Conservation (phyloP, 1,140 invertebrate genomes). For the Drosophila neocordata region DNA sequence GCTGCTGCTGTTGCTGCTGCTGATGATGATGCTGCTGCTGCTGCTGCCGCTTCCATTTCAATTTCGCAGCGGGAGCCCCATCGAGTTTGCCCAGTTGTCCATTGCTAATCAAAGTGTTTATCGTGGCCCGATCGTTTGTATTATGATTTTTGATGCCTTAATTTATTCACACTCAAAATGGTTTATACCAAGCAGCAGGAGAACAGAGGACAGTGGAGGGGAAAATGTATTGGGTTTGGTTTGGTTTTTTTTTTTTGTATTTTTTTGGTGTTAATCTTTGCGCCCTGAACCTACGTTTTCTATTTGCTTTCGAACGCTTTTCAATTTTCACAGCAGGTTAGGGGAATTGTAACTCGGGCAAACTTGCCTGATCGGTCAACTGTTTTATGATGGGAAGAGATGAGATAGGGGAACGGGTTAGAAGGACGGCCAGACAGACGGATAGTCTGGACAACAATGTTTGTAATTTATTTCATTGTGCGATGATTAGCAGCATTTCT, state of each 20-base stretch:
- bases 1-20: slow-evolving; percentile 16
- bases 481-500: slow-evolving; percentile 80
- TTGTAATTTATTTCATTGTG: slow-evolving; percentile 81
- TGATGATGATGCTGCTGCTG: slow-evolving; percentile 32
- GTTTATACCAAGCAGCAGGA: slow-evolving; percentile 13
- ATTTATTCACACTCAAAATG: slow-evolving; percentile 76
- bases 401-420: not conserved
- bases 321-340: slow-evolving; percentile 76
- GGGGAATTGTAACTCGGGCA: not conserved
- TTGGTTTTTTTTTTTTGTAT: not conserved
- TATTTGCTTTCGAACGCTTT: slow-evolving; percentile 76
- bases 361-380: not conserved
- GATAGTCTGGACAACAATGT: slow-evolving; percentile 67
- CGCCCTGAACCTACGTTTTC: slow-evolving; percentile 57
- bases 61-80: slow-evolving; percentile 71
- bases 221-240: not conserved
- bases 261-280: slow-evolving; percentile 60
- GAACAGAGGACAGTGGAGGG: not conserved
- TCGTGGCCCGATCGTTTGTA: slow-evolving; percentile 77
- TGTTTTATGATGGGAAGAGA: no score
- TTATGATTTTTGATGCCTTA: slow-evolving; percentile 80
- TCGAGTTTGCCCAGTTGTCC: slow-evolving; percentile 15
- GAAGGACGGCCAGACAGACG: not conserved
- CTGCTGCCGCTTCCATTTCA: slow-evolving; percentile 78
- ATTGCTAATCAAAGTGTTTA: slow-evolving; percentile 80